phyloP scores from a whole-genome alignment of 2,888 invertebrate genomes.

The Agriopis aurantiaria region DNA sequence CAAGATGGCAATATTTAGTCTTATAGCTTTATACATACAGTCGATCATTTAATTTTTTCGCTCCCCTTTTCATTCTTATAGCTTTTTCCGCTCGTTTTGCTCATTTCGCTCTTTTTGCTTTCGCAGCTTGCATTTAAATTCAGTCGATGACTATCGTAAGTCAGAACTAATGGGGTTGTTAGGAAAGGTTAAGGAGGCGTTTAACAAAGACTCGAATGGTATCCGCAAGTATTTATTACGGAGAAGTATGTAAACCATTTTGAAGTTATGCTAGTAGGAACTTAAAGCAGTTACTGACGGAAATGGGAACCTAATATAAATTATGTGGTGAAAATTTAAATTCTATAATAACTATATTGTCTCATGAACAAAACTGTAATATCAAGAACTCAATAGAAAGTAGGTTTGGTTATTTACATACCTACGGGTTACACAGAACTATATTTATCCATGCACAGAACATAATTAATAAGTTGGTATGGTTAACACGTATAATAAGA shows the following conservation, averaged over 20 bases:
- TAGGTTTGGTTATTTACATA: too few relatives aligned
- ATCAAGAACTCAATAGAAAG: too few relatives aligned
- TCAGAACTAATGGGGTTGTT: conserved; percentile 54
- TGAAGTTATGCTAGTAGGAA: conserved; percentile 19
- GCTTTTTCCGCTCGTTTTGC: conserved; percentile 16
- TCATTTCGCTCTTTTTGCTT: conserved; percentile 17
- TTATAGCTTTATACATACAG: conserved; percentile 51
- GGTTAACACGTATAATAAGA: too few relatives aligned
- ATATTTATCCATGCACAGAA: too few relatives aligned
- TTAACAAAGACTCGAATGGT: conserved; percentile 38
- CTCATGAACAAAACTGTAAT: too few relatives aligned
- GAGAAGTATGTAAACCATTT: conserved; percentile 30
- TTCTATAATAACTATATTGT: too few relatives aligned
- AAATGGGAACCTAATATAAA: neutral
- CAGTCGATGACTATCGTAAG: conserved; percentile 57
- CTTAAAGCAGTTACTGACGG: neutral
- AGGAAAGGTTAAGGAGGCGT: conserved; percentile 56
- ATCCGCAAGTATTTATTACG: conserved; percentile 34
- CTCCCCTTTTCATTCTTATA: conserved; percentile 3
- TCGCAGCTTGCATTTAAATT: conserved; percentile 48
- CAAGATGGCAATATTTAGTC: conserved; percentile 48
- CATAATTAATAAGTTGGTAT: too few relatives aligned
- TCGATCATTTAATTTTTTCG: conserved; percentile 46
- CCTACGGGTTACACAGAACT: too few relatives aligned
- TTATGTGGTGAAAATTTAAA: neutral